phyloP scores from a whole-genome alignment of 2,888 invertebrate genomes.

The Noctua janthina region DNA sequence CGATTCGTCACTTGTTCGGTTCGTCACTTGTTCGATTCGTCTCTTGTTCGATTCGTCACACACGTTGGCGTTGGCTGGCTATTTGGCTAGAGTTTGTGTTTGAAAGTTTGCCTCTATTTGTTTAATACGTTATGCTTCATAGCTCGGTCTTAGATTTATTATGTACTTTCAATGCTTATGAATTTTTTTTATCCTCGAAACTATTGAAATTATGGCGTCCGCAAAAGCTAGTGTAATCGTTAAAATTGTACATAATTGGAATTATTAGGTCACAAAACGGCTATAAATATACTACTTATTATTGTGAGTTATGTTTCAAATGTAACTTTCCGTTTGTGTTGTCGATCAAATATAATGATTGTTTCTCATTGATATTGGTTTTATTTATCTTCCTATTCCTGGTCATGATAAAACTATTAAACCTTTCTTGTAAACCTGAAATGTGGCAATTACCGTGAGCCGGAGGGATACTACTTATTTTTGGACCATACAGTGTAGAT shows the following conservation, averaged over 20 bases:
- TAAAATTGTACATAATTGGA: constrained; percentile 37
- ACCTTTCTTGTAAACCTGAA: not conserved
- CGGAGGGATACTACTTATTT: not conserved
- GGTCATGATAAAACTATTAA: not conserved
- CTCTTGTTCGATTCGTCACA: not conserved
- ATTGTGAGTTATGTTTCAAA: constrained; percentile 37
- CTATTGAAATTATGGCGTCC: constrained; percentile 51
- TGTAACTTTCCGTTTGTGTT: constrained; percentile 52
- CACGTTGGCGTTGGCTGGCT: constrained; percentile 24
- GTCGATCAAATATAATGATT: constrained; percentile 64
- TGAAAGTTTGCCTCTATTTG: constrained; percentile 14
- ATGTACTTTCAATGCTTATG: constrained; percentile 28
- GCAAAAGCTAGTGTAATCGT: constrained; percentile 36
- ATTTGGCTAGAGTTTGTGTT: constrained; percentile 16
- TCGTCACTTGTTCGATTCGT: not conserved
- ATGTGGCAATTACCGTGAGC: not conserved
- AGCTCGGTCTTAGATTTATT: constrained; percentile 34
- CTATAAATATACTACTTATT: constrained; percentile 39
- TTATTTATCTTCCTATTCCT: constrained; percentile 28
- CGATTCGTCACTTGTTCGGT: not conserved
- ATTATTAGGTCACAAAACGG: constrained; percentile 52
- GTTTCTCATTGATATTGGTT: constrained; percentile 46
- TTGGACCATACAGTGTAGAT: not conserved
- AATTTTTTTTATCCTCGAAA: constrained; percentile 18
- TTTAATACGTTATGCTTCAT: constrained; percentile 21